phyloP scores from a whole-genome alignment of 2,797 vertebrate species.

The Xerus rutilus region DNA sequence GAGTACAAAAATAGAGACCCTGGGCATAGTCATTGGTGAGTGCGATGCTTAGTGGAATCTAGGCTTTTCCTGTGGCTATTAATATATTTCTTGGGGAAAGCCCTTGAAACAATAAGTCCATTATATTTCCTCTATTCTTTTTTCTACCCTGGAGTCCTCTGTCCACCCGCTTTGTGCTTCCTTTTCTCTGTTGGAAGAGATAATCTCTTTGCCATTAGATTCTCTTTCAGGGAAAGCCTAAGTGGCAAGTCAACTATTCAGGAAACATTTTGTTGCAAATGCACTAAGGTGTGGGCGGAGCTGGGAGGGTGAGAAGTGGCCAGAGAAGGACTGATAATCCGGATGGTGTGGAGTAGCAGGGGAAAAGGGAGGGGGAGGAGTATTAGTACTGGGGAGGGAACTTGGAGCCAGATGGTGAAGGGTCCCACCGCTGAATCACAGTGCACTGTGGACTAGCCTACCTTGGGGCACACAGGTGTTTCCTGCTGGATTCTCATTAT shows the following conservation, averaged over 20 bases:
- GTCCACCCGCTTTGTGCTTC: not conserved
- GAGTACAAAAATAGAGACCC: conserved; percentile 44
- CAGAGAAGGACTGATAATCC: not conserved
- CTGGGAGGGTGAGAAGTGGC: not conserved
- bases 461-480: conserved; percentile 11
- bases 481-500: conserved; percentile 32
- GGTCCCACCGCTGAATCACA: not conserved
- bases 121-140: conserved; percentile 48
- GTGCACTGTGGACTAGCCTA: not conserved
- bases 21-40: not conserved
- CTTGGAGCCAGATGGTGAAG: not conserved
- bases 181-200: conserved; percentile 41
- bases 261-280: conserved; percentile 14
- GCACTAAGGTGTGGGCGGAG: not conserved
- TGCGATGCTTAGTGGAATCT: not conserved
- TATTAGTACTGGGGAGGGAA: accelerated
- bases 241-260: not conserved
- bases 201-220: not conserved
- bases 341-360: not conserved
- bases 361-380: not conserved
- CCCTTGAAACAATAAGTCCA: conserved; percentile 62
- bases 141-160: not conserved
- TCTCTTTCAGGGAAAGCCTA: conserved; percentile 24
- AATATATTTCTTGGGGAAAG: conserved; percentile 59
- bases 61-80: conserved; percentile 59